Evolutionary conservation across 2,888 invertebrate genomes (phyloP), one percentile per base, ranked within the genome.

Genomic region (Drosophila hamatofila): DNA sequence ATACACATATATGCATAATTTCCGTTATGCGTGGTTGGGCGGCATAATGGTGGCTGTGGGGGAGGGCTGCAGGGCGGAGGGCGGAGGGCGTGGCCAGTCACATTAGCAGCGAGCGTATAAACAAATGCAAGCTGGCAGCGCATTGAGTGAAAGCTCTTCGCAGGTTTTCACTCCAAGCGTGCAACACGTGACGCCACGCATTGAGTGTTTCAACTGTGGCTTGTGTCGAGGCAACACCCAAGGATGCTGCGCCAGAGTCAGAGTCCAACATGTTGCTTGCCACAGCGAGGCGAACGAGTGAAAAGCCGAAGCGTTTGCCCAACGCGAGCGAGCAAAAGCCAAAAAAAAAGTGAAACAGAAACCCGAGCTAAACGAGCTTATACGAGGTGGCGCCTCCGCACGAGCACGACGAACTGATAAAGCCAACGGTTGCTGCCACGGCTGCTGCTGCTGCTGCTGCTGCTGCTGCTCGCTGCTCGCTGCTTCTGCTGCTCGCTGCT

Each of bases 211-310:
- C 3, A 2, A 35, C 49, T 55, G 66, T 69, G 73, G 85, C 68
- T 25, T 54, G 37, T 39, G 54, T 25, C 66, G 59, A 72, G 69
- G 57, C 69, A 75, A 72, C 59, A 69, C 62, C 77, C 88, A 88
- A 88, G 87, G 89, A 83, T 85, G 86, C 63, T 82, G 76, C 46
- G 75, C 41, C 46, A 51, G 60, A 66, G 65, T 87, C 46, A 51
- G 60, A 66, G 65, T 87, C 75, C 90, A 86, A 90, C 86, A 89
- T 86, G 86, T 86, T 86, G 86, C 90, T 86, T 86, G 58, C 59
- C 49, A 39, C 49, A 27, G 41, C 46, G 42, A 73, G 44, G 35
- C 65, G 7, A 61, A 63, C 66, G 74, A 78, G 74, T 68, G 66
- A 39, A 58, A 72, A 64, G 30, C 72, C 67, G 67, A 68, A 55